Conservation (phyloP, 2,888 invertebrate genomes). For the Latrodectus hesperus region DNA sequence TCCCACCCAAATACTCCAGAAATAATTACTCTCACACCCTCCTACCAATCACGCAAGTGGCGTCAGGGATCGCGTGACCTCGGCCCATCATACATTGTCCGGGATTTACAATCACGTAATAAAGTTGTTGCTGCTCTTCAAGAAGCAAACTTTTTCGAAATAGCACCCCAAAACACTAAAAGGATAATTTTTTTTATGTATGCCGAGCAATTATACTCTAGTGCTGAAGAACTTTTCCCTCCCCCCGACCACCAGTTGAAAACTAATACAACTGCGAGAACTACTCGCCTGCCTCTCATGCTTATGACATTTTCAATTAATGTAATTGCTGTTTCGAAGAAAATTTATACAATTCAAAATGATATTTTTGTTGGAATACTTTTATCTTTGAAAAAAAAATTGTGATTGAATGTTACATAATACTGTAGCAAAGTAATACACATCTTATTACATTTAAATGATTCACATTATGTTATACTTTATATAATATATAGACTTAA, state of each 20-base stretch:
- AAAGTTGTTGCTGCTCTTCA: conserved; percentile 52
- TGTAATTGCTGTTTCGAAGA: too few species aligned
- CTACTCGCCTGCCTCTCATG: too few species aligned
- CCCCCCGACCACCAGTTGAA: conserved; percentile 25
- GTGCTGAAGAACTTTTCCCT: background rate
- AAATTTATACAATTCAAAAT: too few species aligned
- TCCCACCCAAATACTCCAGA: background rate
- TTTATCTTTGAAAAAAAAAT: too few species aligned
- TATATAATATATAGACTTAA: too few species aligned
- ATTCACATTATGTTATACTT: too few species aligned
- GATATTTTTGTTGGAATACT: too few species aligned
- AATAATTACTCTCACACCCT: conserved; percentile 64
- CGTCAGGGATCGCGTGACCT: conserved; percentile 65
- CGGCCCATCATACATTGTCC: conserved; percentile 46
- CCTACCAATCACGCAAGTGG: conserved; percentile 43
- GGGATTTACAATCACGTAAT: conserved; percentile 67
- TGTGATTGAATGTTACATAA: too few species aligned
- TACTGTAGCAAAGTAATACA: too few species aligned
- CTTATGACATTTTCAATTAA: too few species aligned
- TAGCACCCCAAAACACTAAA: conserved; percentile 43
- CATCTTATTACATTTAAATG: too few species aligned
- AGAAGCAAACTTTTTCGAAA: conserved; percentile 45
- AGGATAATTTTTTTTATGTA: background rate
- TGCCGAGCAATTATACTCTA: too few species aligned
- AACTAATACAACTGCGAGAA: background rate